Percentiles rank a stretch among this genome's conserved stretches.
Evolutionary conservation across 2,888 invertebrate species (phyloP).

Genomic region (Caenorhabditis sp.): DNA sequence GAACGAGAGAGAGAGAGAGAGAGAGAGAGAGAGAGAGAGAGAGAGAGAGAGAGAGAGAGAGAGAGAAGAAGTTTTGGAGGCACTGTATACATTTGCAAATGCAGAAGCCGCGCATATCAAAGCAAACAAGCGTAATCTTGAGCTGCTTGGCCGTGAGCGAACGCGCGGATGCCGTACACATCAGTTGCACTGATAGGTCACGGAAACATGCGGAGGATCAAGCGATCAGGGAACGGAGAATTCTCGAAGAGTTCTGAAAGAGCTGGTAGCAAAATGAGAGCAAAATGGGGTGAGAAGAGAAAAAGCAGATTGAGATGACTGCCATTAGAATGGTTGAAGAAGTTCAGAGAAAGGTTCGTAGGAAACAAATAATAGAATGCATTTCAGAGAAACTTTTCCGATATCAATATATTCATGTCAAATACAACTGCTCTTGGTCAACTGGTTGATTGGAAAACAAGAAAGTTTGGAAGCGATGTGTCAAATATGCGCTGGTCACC

Average conservation of each 20-base stretch:
- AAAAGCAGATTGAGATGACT: too few species aligned
- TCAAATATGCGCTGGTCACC: constrained; percentile 7
- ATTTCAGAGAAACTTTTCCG: too few species aligned
- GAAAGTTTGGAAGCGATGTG: constrained; percentile 14
- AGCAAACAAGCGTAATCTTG: constrained; percentile 57
- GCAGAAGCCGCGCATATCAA: constrained; percentile 57
- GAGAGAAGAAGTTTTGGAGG: constrained; percentile 4
- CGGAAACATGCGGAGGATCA: background rate
- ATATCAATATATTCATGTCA: too few species aligned
- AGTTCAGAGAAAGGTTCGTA: too few species aligned
- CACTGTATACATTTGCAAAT: constrained; percentile 57
- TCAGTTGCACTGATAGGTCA: constrained; percentile 14
- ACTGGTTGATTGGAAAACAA: background rate
- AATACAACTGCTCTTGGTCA: too few species aligned
- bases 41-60: too few species aligned
- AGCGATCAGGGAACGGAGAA: background rate
- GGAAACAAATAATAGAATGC: too few species aligned
- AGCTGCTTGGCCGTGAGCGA: constrained; percentile 15
- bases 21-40: too few species aligned
- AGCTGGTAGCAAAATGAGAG: background rate
- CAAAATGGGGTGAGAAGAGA: background rate
- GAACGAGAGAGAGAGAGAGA: too few species aligned
- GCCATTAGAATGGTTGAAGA: too few species aligned
- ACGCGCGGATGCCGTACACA: constrained; percentile 20
- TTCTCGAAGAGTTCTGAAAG: background rate